Percentiles rank a stretch among this genome's conserved stretches.
These are phyloP conservation scores for Euphonia xanthogaster DNA, from an alignment of 2,797 vertebrate species.

Conservation along the genomic window DNA sequence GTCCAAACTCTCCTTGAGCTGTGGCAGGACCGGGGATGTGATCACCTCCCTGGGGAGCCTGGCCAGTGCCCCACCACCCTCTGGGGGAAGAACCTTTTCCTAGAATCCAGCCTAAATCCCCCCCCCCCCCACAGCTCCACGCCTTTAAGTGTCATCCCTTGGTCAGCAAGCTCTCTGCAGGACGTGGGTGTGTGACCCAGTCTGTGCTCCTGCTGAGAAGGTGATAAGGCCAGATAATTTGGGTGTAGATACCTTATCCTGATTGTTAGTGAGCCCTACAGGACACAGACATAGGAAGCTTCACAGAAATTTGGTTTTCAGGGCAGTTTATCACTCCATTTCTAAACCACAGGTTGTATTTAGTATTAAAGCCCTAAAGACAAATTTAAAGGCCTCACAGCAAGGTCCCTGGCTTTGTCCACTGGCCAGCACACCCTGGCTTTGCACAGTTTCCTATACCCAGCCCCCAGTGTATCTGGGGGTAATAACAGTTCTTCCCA, in stretches of 20 bases:
- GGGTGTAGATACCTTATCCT: not conserved
- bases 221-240: rapidly evolving
- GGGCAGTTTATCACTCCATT: not conserved
- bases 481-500: not conserved
- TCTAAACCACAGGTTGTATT: not conserved
- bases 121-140: not conserved
- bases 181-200: rapidly evolving
- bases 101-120: not conserved
- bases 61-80: not conserved
- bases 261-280: not conserved
- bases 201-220: not conserved
- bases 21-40: not conserved
- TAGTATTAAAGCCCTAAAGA: not conserved
- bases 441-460: not conserved
- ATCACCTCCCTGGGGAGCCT: not conserved
- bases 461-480: not conserved
- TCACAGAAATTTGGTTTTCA: not conserved
- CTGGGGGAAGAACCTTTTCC: not conserved
- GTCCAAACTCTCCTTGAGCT: not conserved
- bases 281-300: not conserved
- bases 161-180: not conserved
- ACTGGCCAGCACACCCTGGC: rapidly evolving
- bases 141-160: not conserved
- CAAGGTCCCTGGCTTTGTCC: not conserved
- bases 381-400: not conserved